Conservation (phyloP, 2,888 invertebrate species). For the Brachyopa scutellaris region DNA sequence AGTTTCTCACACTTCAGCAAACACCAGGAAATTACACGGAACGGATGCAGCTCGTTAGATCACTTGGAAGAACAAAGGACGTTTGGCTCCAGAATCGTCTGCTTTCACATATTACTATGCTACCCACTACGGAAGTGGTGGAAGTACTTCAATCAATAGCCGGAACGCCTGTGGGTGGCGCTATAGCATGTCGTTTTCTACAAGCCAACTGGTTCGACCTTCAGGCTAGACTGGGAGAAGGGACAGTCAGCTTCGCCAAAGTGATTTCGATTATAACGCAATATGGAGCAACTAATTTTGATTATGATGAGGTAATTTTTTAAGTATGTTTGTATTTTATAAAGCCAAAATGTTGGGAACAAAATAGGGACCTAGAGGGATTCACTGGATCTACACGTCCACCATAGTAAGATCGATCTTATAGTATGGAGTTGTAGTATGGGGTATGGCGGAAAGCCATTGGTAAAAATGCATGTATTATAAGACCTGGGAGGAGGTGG, state of each 20-base stretch:
- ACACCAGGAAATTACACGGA: slow-evolving; percentile 80
- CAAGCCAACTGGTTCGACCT: slow-evolving; percentile 82
- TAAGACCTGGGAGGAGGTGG: too few species aligned
- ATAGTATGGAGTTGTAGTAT: not conserved
- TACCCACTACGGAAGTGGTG: slow-evolving; percentile 81
- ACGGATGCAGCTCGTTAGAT: slow-evolving; percentile 81
- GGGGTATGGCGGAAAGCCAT: too few species aligned
- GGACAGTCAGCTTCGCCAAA: slow-evolving; percentile 81
- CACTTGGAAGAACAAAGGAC: slow-evolving; percentile 81
- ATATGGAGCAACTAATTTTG: slow-evolving; percentile 82
- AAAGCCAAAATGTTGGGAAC: not conserved
- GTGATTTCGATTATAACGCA: slow-evolving; percentile 82
- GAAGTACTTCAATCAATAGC: slow-evolving; percentile 82
- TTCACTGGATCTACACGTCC: too few species aligned
- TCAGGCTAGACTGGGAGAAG: slow-evolving; percentile 80
- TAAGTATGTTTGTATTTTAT: not conserved
- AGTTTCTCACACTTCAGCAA: slow-evolving; percentile 79
- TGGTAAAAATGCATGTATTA: too few species aligned
- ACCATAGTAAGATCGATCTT: too few species aligned
- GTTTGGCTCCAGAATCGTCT: slow-evolving; percentile 82
- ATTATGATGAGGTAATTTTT: slow-evolving; percentile 81
- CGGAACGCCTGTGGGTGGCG: slow-evolving; percentile 82
- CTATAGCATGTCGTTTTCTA: slow-evolving; percentile 82
- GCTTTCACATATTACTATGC: slow-evolving; percentile 81
- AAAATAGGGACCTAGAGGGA: too few species aligned